These are phyloP conservation scores for Helicoverpa zea DNA, from an alignment of 1,140 invertebrate species.

Conservation along the genomic window DNA sequence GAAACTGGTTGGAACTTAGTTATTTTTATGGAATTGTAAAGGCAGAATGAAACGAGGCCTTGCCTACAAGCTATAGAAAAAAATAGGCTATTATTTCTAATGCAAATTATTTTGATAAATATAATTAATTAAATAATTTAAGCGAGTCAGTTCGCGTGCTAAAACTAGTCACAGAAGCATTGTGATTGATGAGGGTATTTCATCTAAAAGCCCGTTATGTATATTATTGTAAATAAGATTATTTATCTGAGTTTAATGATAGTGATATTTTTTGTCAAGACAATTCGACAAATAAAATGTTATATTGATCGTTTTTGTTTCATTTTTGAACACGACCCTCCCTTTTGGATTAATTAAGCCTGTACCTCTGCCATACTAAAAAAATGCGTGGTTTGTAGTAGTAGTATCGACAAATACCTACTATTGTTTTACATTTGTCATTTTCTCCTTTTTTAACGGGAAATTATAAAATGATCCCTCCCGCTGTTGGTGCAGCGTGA, in stretches of 20 bases:
- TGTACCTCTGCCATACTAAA: no score
- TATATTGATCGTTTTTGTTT: slow-evolving; percentile 46
- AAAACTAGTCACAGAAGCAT: slow-evolving; percentile 39
- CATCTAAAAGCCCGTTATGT: slow-evolving; percentile 25
- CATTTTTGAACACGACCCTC: background rate
- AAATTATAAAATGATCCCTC: no score
- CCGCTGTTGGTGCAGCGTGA: no score
- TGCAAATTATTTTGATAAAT: slow-evolving; percentile 17
- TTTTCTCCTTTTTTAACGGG: no score
- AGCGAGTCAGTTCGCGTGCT: slow-evolving; percentile 22
- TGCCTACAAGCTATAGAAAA: slow-evolving; percentile 1
- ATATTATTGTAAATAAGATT: slow-evolving; percentile 47
- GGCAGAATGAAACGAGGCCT: background rate
- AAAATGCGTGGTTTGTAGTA: no score
- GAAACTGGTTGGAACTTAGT: background rate
- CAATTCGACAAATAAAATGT: slow-evolving; percentile 50
- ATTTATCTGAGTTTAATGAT: slow-evolving; percentile 43
- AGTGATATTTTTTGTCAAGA: slow-evolving; percentile 48
- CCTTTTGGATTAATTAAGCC: no score
- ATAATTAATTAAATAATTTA: background rate
- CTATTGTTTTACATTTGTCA: no score
- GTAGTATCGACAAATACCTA: no score
- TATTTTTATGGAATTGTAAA: background rate
- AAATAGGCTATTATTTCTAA: slow-evolving; percentile 25
- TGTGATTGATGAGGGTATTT: slow-evolving; percentile 32